Evolutionary conservation across 2,113 vertebrate species (phyloP).

Genomic region (Limnothrissa miodon): DNA sequence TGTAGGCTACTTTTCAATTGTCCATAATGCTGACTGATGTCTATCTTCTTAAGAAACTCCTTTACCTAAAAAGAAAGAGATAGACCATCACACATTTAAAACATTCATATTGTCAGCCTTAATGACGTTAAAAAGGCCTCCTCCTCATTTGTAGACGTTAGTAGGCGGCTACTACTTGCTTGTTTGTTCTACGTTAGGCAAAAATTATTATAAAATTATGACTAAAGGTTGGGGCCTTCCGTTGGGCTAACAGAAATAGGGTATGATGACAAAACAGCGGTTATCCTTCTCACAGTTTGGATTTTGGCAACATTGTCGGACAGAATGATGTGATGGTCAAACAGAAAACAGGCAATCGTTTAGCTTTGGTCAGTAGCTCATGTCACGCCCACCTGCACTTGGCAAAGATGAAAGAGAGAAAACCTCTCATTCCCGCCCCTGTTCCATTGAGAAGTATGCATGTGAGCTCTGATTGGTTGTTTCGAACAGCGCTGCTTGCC

Average conservation of each 20-base stretch:
- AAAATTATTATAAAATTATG: no score
- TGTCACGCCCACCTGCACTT: conserved; percentile 21
- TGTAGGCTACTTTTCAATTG: neutral
- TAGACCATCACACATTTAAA: no score
- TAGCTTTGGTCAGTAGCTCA: neutral
- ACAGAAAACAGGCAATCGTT: neutral
- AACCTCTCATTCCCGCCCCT: conserved; percentile 17
- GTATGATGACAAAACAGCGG: no score
- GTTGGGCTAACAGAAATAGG: no score
- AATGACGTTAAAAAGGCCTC: no score
- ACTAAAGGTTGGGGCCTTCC: no score
- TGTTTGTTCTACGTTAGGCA: no score
- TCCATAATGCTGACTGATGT: neutral
- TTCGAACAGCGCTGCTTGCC: conserved; percentile 46
- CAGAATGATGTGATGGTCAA: neutral
- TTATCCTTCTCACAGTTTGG: no score
- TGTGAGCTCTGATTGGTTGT: conserved; percentile 43
- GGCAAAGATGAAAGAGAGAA: conserved; percentile 2
- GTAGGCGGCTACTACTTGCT: no score
- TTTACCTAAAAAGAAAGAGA: neutral
- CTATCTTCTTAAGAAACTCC: neutral
- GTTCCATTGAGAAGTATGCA: neutral
- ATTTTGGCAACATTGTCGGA: neutral
- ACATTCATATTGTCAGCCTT: no score
- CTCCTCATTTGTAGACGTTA: no score